These are phyloP conservation scores for Trichomycterus rosablanca DNA, from an alignment of 2,113 vertebrate species.

Conservation along the genomic window DNA sequence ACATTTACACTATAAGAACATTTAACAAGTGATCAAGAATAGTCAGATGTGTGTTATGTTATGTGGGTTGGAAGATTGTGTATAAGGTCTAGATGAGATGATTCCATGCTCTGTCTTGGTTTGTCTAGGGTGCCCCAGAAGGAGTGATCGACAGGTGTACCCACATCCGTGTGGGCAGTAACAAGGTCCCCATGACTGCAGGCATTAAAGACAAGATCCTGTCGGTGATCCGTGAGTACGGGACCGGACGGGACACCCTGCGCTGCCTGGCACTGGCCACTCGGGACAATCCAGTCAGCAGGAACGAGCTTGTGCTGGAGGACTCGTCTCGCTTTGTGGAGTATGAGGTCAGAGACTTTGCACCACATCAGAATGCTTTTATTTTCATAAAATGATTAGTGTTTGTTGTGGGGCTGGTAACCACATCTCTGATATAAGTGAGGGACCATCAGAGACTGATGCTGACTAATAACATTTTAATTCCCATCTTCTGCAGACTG, in stretches of 20 bases:
- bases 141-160: constrained; percentile 95
- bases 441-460: no score
- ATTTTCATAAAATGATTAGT: no score
- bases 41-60: no score
- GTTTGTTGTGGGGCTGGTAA: no score
- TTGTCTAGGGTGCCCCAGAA: constrained; percentile 86
- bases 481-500: constrained; percentile 73
- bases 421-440: no score
- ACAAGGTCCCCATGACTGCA: constrained; percentile 78
- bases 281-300: constrained; percentile 80
- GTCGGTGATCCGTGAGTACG: constrained; percentile 92
- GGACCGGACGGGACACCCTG: constrained; percentile 86
- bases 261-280: constrained; percentile 96
- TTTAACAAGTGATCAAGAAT: no score
- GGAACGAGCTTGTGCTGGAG: constrained; percentile 82
- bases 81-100: no score
- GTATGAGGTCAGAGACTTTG: constrained; percentile 79
- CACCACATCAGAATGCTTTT: neutral
- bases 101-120: no score
- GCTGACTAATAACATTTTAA: neutral
- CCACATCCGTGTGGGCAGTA: constrained; percentile 82
- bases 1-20: no score
- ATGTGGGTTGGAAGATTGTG: no score
- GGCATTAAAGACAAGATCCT: constrained; percentile 91
- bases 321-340: constrained; percentile 84